Base-by-base conservation (phyloP, 2,888 invertebrate genomes). In the Parthenolecanium corni region DNA sequence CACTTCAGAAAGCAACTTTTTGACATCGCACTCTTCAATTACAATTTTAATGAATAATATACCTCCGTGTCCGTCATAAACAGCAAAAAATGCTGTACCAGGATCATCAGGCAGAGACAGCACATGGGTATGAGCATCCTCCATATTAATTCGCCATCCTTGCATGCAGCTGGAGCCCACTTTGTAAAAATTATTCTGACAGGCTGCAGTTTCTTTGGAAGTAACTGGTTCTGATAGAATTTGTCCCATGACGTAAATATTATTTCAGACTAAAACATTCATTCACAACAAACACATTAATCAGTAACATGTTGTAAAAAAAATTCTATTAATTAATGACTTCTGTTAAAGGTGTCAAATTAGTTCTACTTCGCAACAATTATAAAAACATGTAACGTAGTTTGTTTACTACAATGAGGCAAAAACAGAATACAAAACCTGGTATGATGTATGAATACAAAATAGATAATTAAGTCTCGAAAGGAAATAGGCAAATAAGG, bases 131-230 rank as follows among this genome's bases (percentile, higher is more conserved):
- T 99, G 98, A 0, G 94, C 90, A 76, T 98, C 98, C 77, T 98
- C 98, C 98, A 99, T 98, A 68, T 91, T 91, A 64, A 95, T 86
- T 66, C 98, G 78, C 98, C 98, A 99, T 74, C 98, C 98, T 76
- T 99, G 98, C 97, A 98, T 98, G 72, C 91, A 94, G 20, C 94
- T 94, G 1, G 94, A 91, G n/a, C 93, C 97, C 4, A 98, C 93
- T 70, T 80, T 76, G 67, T 79, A 79, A 42, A 79, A 76, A 25
- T 79, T 75, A 73, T 89, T 87, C 73, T 86, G 83, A 70, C 88
- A 87, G 74, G 84, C 84, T 11, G 87, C 80, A 0, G 89, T 87
- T 71, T 88, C 86, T 76, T 89, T 90, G 67, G 84, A 82, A 25
- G 96, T 96, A 67, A 96, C 87, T 47, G 97, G 97, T 77, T 97